Evolutionary conservation across 2,888 invertebrate species (phyloP), one percentile per base, ranked within the genome.

Genomic region (Lydus trimaculatus): DNA sequence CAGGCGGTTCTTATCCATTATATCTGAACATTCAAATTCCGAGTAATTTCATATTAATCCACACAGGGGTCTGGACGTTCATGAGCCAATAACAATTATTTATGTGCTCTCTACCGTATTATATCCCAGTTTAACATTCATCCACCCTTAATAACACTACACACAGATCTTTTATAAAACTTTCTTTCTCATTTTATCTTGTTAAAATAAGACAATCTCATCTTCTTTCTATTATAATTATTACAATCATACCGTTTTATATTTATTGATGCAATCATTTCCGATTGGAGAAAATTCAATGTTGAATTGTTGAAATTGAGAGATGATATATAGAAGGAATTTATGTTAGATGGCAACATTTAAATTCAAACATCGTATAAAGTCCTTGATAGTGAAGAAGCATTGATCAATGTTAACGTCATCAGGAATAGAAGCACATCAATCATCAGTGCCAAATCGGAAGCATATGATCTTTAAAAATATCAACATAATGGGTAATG

Each of bases 81-180:
- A 73, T 65, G 36, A 67, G 66, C 69, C 69, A 68, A 69, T 76
- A 74, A 72, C 70, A 73, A 73, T 76, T 74, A 76, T 76, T 75
- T 75, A 76, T 72, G 71, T 65, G 52, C 64, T 65, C 73, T 67
- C 67, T 70, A 70, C 74, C 71, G 66, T 72, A 74, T 73, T 72
- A 75, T 74, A 68, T 65, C 68, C 69, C 71, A 73, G 72, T 74
- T 75, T 73, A 67, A 76, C 74, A 76, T 75, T 75, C 75, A 76
- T 75, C 63, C 64, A 66, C 67, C 48, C 9, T 20, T 20, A 48
- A 48, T 48, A 48, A 20, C 11, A 48, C 20, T 20, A 48, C 20
- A 48, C 4, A 20, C 13, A 11, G 8, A 48, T 48, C 20, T 0
- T 48, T 20, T 56, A n/a, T n/a, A n/a, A n/a, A n/a, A n/a, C n/a